Conservation (phyloP, 2,797 vertebrate genomes). For the Myotis daubentonii region DNA sequence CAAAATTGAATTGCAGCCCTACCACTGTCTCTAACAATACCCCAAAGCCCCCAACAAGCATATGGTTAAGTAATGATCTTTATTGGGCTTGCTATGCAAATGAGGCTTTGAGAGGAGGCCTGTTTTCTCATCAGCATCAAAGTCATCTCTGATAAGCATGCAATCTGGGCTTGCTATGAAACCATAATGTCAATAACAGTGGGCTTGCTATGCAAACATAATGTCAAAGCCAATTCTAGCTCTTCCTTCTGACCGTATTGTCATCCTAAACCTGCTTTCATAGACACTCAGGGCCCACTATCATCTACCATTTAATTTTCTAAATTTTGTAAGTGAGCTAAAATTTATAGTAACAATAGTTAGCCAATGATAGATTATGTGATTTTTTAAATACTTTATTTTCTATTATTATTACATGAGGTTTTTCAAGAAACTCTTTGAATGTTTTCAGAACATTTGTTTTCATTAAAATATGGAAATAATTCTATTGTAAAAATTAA, state of each 20-base stretch:
- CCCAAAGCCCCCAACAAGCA: neutral
- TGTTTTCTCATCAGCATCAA: neutral
- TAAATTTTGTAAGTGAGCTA: neutral
- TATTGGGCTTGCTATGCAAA: neutral
- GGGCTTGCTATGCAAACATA: neutral
- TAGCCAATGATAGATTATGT: neutral
- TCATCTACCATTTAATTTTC: neutral
- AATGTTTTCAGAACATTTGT: neutral
- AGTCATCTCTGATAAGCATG: neutral
- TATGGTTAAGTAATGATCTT: neutral
- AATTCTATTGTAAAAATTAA: neutral
- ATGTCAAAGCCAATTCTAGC: neutral
- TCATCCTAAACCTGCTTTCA: neutral
- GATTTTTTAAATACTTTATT: conserved; percentile 1
- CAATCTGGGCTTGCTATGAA: neutral
- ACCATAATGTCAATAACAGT: neutral
- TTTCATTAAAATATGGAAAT: conserved; percentile 45
- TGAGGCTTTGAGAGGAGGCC: neutral
- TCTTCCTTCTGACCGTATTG: neutral
- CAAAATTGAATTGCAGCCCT: conserved; percentile 12
- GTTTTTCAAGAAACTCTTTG: conserved; percentile 28
- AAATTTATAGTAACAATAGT: neutral
- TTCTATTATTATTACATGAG: neutral
- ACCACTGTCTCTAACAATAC: neutral
- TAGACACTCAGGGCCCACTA: neutral